Conservation (phyloP, 2,888 invertebrate species). For the Drosophila stalkeri region DNA sequence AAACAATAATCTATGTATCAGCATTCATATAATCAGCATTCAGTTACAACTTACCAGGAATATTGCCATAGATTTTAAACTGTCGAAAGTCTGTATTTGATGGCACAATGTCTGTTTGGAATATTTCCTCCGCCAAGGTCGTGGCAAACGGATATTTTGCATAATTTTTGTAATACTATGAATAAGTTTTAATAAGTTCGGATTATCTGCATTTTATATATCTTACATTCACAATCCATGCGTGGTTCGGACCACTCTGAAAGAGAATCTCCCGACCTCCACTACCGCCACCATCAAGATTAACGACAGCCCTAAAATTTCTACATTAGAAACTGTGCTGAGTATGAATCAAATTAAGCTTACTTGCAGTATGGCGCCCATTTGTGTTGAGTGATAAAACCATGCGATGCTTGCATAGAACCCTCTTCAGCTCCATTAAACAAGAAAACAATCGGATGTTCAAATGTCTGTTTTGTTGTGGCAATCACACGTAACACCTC, state of each 20-base stretch:
- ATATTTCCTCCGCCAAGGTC: constrained; percentile 87
- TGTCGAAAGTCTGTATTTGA: constrained; percentile 89
- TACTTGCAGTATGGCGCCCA: constrained; percentile 90
- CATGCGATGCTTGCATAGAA: constrained; percentile 89
- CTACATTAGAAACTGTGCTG: background rate
- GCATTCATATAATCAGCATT: too few species aligned
- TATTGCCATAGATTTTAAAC: constrained; percentile 85
- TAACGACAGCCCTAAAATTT: constrained; percentile 89
- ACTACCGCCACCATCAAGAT: constrained; percentile 96
- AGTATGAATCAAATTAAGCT: constrained; percentile 5
- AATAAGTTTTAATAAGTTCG: background rate
- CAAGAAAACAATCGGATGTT: constrained; percentile 87
- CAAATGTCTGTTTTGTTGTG: constrained; percentile 83
- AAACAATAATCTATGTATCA: background rate
- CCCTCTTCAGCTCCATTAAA: constrained; percentile 90
- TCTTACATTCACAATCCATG: constrained; percentile 86
- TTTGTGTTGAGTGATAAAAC: constrained; percentile 89
- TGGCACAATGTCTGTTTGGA: constrained; percentile 88
- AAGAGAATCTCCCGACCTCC: constrained; percentile 96
- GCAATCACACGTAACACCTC: constrained; percentile 86
- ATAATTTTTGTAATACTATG: constrained; percentile 84
- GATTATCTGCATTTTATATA: background rate
- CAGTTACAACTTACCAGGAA: constrained; percentile 25
- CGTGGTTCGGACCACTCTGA: constrained; percentile 91
- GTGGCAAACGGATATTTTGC: constrained; percentile 87